Evolutionary conservation across 2,888 invertebrate species (phyloP).

Genomic region (Calliopum simillimum): DNA sequence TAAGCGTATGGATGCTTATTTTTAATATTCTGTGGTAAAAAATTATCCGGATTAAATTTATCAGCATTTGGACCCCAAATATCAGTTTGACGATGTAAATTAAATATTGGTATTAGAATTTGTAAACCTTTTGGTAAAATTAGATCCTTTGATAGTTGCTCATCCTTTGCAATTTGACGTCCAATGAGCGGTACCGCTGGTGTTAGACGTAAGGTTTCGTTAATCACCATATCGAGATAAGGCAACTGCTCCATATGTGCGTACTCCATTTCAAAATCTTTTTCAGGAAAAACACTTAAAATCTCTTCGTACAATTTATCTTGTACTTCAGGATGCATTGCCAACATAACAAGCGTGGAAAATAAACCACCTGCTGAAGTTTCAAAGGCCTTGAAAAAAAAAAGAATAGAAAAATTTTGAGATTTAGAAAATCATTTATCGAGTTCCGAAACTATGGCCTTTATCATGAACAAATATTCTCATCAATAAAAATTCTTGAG

Average conservation of each 20-base stretch:
- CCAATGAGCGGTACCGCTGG: slow-evolving; percentile 50
- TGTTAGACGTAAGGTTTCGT: slow-evolving; percentile 50
- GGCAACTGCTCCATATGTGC: slow-evolving; percentile 47
- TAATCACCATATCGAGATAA: slow-evolving; percentile 52
- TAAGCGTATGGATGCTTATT: slow-evolving; percentile 50
- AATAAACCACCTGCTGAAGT: slow-evolving; percentile 46
- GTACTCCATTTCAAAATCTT: slow-evolving; percentile 42
- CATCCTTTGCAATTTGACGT: slow-evolving; percentile 44
- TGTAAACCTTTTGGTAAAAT: slow-evolving; percentile 46
- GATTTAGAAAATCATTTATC: too few relatives aligned
- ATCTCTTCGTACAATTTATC: slow-evolving; percentile 47
- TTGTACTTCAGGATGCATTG: slow-evolving; percentile 47
- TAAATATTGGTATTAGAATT: slow-evolving; percentile 46
- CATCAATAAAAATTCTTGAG: too few relatives aligned
- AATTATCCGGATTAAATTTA: slow-evolving; percentile 51
- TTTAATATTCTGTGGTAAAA: slow-evolving; percentile 47
- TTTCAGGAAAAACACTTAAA: slow-evolving; percentile 44
- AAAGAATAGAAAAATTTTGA: too few relatives aligned
- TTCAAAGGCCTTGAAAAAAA: slow-evolving; percentile 44
- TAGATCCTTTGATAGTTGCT: slow-evolving; percentile 41
- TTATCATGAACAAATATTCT: too few relatives aligned
- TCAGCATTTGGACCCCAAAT: slow-evolving; percentile 51
- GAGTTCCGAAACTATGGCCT: too few relatives aligned
- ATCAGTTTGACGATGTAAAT: slow-evolving; percentile 48
- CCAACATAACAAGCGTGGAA: slow-evolving; percentile 46